A percentile compares a stretch with the other conserved stretches of the same genome.
Evolutionary conservation across 2,113 vertebrate species (phyloP).

Genomic region (Montifringilla adamsi): DNA sequence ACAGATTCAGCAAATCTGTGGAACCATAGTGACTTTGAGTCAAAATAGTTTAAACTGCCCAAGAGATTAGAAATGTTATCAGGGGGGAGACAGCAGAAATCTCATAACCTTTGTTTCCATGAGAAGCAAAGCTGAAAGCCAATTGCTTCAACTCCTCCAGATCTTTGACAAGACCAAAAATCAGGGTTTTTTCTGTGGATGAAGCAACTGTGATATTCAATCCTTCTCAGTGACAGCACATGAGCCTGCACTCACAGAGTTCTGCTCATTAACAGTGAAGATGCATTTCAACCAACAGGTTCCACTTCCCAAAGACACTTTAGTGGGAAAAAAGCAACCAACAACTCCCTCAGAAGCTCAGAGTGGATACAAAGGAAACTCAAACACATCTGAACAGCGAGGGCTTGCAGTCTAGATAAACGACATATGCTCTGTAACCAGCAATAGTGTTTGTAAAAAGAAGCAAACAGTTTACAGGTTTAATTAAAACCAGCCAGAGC

Average conservation of each 20-base stretch:
- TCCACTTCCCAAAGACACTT: background rate
- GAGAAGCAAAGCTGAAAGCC: background rate
- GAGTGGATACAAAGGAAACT: background rate
- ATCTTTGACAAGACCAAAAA: background rate
- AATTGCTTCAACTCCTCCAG: background rate
- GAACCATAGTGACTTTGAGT: background rate
- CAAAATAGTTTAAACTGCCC: background rate
- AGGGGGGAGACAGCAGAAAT: background rate
- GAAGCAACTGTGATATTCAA: background rate
- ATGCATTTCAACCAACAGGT: background rate
- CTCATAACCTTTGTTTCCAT: background rate
- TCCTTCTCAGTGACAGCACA: background rate
- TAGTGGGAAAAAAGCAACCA: background rate
- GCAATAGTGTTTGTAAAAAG: background rate
- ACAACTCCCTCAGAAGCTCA: background rate
- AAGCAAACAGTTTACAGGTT: background rate
- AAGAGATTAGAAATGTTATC: background rate
- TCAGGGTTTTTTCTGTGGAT: background rate
- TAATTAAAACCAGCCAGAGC: slow-evolving; percentile 20
- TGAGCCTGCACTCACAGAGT: background rate
- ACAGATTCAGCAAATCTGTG: background rate
- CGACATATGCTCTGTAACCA: background rate
- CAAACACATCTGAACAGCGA: background rate
- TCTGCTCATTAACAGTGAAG: background rate
- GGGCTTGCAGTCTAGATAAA: background rate